Percentiles rank a stretch among this genome's conserved stretches.
phyloP scores from a whole-genome alignment of 2,888 invertebrate genomes.

The Phalangium opilio region DNA sequence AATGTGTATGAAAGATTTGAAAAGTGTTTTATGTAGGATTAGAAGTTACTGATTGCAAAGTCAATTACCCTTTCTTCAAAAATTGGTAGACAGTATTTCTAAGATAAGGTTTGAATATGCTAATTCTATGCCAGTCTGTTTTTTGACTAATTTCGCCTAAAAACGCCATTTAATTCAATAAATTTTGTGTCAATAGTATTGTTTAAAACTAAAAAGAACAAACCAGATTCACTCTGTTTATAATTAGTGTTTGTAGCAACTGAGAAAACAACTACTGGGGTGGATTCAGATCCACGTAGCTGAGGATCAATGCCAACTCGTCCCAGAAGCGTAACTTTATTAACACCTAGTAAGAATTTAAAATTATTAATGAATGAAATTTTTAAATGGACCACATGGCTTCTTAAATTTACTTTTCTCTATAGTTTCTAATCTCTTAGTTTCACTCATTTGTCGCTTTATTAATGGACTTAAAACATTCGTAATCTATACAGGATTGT shows the following conservation, averaged over 20 bases:
- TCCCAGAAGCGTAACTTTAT: constrained; percentile 68
- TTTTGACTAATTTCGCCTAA: constrained; percentile 63
- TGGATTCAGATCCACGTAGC: constrained; percentile 58
- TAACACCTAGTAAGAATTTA: constrained; percentile 48
- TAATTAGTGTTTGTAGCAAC: constrained; percentile 77
- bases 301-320: constrained; percentile 79
- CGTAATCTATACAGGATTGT: no score
- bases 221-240: constrained; percentile 34
- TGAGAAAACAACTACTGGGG: constrained; percentile 75
- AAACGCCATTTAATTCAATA: constrained; percentile 23
- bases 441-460: no score
- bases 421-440: no score
- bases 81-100: constrained; percentile 61
- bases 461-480: no score
- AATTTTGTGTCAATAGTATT: neutral
- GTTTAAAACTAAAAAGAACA: no score
- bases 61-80: constrained; percentile 52
- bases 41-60: no score
- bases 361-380: neutral
- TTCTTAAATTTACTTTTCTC: no score
- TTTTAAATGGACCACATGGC: no score
- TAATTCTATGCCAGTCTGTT: constrained; percentile 81
- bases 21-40: no score
- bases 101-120: constrained; percentile 68
- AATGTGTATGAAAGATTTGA: neutral